Evolutionary conservation across 64 coral and sea anemone species (phyloP).

Genomic region (Montipora capricornis): DNA sequence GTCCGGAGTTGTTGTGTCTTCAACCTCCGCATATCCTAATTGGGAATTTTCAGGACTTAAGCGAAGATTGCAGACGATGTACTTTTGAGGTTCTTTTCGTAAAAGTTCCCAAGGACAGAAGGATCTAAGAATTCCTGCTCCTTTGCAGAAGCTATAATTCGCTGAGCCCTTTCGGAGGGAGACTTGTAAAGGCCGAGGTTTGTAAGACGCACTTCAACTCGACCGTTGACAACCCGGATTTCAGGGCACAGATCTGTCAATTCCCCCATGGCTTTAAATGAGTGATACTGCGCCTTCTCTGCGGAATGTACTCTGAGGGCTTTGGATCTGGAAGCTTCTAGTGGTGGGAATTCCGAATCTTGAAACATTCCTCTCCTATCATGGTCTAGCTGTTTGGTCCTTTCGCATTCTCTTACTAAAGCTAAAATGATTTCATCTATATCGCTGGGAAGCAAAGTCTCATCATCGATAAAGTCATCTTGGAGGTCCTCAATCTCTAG

Average conservation of each 20-base stretch:
- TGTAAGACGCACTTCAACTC: constrained; percentile 58
- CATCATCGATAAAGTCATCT: constrained; percentile 61
- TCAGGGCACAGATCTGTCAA: constrained; percentile 14
- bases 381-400: constrained; percentile 34
- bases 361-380: constrained; percentile 20
- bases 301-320: not conserved
- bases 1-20: constrained; percentile 72
- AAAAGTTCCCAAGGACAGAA: constrained; percentile 50
- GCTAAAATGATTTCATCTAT: constrained; percentile 84
- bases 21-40: constrained; percentile 47
- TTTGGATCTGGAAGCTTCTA: constrained; percentile 5
- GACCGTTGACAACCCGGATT: constrained; percentile 46
- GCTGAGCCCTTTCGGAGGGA: constrained; percentile 24
- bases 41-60: constrained; percentile 45
- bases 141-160: constrained; percentile 28
- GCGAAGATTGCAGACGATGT: constrained; percentile 66
- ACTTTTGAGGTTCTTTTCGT: constrained; percentile 46
- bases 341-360: constrained; percentile 70
- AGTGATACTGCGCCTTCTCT: not conserved
- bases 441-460: constrained; percentile 52
- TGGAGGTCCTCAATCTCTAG: constrained; percentile 11
- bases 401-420: constrained; percentile 62
- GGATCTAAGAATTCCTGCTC: constrained; percentile 67
- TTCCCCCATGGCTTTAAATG: not conserved
- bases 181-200: constrained; percentile 57